Conservation (phyloP, 2,888 invertebrate species). For the Notodonta ziczac region DNA sequence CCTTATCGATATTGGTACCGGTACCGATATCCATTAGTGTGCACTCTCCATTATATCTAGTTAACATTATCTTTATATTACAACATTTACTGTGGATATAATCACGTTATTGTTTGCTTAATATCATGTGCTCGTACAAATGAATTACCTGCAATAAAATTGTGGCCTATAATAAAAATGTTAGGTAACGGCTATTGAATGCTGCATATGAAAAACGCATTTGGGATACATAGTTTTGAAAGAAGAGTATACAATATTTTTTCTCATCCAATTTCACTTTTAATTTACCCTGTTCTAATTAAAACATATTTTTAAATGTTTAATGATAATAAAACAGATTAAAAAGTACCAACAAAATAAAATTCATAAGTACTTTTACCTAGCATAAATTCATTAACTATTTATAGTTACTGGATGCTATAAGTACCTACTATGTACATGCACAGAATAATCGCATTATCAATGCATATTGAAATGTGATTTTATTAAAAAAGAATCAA, state of each 20-base stretch:
- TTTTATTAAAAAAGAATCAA: neutral
- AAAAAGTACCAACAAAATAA: neutral
- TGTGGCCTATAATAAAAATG: slow-evolving; percentile 30
- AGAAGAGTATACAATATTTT: neutral
- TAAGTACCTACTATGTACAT: too few species aligned
- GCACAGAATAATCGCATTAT: too few species aligned
- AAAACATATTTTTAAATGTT: neutral
- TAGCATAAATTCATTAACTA: too few species aligned
- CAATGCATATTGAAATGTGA: too few species aligned
- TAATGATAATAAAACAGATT: neutral
- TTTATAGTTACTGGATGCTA: too few species aligned
- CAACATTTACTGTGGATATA: slow-evolving; percentile 64
- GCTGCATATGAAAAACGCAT: slow-evolving; percentile 31
- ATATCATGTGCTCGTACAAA: slow-evolving; percentile 60
- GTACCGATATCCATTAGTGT: slow-evolving; percentile 9
- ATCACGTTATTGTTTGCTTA: slow-evolving; percentile 59
- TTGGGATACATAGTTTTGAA: neutral
- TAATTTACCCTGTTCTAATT: neutral
- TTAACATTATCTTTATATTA: slow-evolving; percentile 56
- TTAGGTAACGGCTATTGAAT: slow-evolving; percentile 31
- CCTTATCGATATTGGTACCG: neutral
- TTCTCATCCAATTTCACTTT: neutral
- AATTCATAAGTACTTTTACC: too few species aligned
- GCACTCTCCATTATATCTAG: slow-evolving; percentile 38
- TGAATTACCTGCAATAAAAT: slow-evolving; percentile 44